These are phyloP conservation scores for Saturnia japonica DNA, from an alignment of 2,888 invertebrate species.

Conservation along the genomic window DNA sequence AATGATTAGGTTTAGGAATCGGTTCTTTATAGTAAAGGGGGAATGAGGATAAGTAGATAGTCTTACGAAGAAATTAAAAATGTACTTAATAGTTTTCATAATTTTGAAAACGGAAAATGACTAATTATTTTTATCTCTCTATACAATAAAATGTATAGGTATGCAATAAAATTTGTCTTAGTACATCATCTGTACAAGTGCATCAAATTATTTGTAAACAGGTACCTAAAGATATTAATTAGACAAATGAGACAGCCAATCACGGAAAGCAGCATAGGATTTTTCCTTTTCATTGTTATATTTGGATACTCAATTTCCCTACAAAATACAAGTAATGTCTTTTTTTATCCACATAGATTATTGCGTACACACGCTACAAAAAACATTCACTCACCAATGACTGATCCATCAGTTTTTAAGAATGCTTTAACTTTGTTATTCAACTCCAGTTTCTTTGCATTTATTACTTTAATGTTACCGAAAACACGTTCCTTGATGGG, in stretches of 20 bases:
- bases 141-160: too few species aligned
- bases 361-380: not conserved
- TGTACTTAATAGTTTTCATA: not conserved
- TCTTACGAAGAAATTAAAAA: too few species aligned
- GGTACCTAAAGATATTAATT: too few species aligned
- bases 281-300: too few species aligned
- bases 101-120: not conserved
- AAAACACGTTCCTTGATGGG: slow-evolving; percentile 65
- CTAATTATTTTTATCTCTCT: not conserved
- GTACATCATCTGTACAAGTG: too few species aligned
- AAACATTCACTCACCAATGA: slow-evolving; percentile 30
- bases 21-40: not conserved
- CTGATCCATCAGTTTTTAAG: slow-evolving; percentile 22
- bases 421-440: slow-evolving; percentile 27
- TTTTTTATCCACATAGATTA: not conserved
- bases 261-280: too few species aligned
- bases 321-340: not conserved
- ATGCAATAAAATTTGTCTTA: too few species aligned
- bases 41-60: too few species aligned
- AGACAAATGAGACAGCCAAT: too few species aligned
- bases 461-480: slow-evolving; percentile 53
- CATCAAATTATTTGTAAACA: too few species aligned
- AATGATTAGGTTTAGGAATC: not conserved
- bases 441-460: slow-evolving; percentile 36
- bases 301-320: not conserved